Percentiles rank a stretch among this genome's conserved stretches.
These are phyloP conservation scores for Dicentrarchus labrax DNA, from an alignment of 2,113 vertebrate species.

Conservation along the genomic window DNA sequence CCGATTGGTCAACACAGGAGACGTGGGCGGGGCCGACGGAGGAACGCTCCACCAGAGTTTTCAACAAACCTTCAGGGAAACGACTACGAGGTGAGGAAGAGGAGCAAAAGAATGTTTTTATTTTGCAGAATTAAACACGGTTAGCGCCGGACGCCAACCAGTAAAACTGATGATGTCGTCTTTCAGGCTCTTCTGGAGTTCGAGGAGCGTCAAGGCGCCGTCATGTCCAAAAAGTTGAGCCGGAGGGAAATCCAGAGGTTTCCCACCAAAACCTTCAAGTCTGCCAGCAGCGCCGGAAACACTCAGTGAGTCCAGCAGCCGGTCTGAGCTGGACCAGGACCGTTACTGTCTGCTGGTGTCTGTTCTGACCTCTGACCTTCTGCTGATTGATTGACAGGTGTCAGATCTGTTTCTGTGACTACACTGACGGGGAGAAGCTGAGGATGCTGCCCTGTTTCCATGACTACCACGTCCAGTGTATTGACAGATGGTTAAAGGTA, in stretches of 20 bases:
- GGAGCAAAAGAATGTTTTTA: too few species aligned
- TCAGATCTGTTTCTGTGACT: constrained; percentile 86
- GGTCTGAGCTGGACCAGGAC: too few species aligned
- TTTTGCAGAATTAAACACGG: too few species aligned
- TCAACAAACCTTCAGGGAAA: constrained; percentile 76
- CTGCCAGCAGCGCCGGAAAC: constrained; percentile 63
- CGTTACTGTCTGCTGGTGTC: not conserved
- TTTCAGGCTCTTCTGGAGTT: constrained; percentile 83
- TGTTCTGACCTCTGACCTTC: not conserved
- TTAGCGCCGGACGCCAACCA: too few species aligned
- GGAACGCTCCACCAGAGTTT: constrained; percentile 32
- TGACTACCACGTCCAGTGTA: constrained; percentile 85
- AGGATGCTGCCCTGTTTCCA: constrained; percentile 86
- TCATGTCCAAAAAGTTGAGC: constrained; percentile 76
- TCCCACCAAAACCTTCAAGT: constrained; percentile 79
- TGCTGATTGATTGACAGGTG: constrained; percentile 74
- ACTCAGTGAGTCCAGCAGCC: constrained; percentile 75
- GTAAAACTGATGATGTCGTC: not conserved
- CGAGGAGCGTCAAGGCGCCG: constrained; percentile 83
- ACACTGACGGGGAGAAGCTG: constrained; percentile 78
- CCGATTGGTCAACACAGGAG: constrained; percentile 40
- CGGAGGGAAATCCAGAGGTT: constrained; percentile 80
- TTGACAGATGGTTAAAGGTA: constrained; percentile 87
- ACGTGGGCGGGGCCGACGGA: constrained; percentile 47
- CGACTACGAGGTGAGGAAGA: constrained; percentile 84